Base-by-base conservation (phyloP, 2,113 vertebrate genomes). In the Phrynocephalus versicolor region DNA sequence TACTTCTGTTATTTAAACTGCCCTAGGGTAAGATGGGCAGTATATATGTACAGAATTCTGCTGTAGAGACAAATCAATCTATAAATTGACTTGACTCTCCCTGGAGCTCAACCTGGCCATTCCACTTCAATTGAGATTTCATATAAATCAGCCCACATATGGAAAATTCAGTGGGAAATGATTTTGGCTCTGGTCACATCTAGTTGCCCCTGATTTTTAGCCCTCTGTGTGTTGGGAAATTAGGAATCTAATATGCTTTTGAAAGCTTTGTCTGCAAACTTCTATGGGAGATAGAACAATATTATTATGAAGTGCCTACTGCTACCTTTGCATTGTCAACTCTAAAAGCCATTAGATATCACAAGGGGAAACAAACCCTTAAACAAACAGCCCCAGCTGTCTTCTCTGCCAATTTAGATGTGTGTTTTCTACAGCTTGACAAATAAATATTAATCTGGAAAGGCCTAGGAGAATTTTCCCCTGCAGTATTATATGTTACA, bases 351-450 rank as follows among this genome's bases (percentile, higher is more conserved):
- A 30, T 82, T 86, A 55, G 83, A 90, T 90, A 71, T 23, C 89
- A 85, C 81, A 72, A 58, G 81, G 89, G 90, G 84, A 92, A 86
- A 86, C 39, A 80, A 45, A 6, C 71, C 81, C 90, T 92, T 89
- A 94, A 82, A 82, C 69, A 93, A 93, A 90, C 85, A 93, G 85
- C 39, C 51, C 89, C 79, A 93, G 91, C 88, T 94, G 92, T 51
- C 87, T 93, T 67, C 84, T 87, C 62, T 70, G 71, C 88, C 72
- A 90, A 91, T 94, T 92, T 90, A 80, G 88, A 89, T 75, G 67
- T 79, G 55, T 65, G 2, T 74, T 65, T 51, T 39, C 41, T 79
- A 64, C 33, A 37, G 18, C 35, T 79, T 83, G 86, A 41, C 67
- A 83, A 79, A 83, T 79, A 80, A 85, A 45, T 83, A 83, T 84